Base-by-base conservation (phyloP, 2,797 vertebrate species). In the Leptatherina wallacei region DNA sequence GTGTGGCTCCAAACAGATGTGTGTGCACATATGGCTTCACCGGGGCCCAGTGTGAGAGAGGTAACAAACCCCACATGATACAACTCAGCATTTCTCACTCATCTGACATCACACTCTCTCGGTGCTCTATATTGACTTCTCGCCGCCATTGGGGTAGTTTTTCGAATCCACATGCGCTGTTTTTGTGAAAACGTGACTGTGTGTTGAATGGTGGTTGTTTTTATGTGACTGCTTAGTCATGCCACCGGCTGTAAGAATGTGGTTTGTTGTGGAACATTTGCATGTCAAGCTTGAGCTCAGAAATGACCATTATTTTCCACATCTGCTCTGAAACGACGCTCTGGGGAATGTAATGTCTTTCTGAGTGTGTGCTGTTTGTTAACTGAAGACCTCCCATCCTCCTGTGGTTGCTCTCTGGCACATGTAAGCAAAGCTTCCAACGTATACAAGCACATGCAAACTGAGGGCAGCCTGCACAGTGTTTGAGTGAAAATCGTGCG, bases 11-110 rank as follows among this genome's bases (percentile, higher is more conserved):
- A 0, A 99, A 99, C 88, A 94, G 97, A 85, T 99, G 98, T 54
- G 97, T 98, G 0, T 99, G 98, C 81, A 97, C 96, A 0, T 99
- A 99, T 0, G 98, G 98, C 88, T 99, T 99, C 77, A 99, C 98
- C 1, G 98, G 98, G 72, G 95, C 97, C 35, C 98, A 99, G 94
- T 99, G 98, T 71, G 98, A 99, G 93, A 94, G 97, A 98, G 98
- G 98, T 99, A 96, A 93, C 0, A 29, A 69, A 14, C n/a, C 11
- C 27, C 63, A 51, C 54, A 30, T 61, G 22, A 30, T 62, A 29
- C 4, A 5, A 13, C 75, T 65, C 65, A 29, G 47, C 40, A 8
- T 65, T 81, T 72, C 75, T 40, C 47, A 12, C 44, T 65, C 76
- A 13, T 79, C 73, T 64, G 40, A 75, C 83, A 58, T 80, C 85